Evolutionary conservation across 2,888 invertebrate species (phyloP), one percentile per base, ranked within the genome.

Genomic region (Brachyptera risi): DNA sequence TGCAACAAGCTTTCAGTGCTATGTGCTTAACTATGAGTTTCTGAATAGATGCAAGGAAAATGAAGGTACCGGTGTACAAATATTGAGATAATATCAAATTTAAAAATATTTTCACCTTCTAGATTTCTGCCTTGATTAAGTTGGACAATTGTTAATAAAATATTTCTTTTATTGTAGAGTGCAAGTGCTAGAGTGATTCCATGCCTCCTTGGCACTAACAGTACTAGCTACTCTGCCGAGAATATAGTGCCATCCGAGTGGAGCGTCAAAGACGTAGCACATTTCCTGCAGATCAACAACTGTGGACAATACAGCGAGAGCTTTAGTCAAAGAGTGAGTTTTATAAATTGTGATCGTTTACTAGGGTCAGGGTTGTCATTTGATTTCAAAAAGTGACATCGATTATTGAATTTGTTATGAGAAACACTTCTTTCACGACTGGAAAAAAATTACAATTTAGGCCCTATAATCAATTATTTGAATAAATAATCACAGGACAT

Each of bases 211-310:
- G 31, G n/a, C n/a, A n/a, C n/a, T n/a, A n/a, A n/a, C n/a, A n/a
- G n/a, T n/a, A n/a, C n/a, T n/a, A n/a, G n/a, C n/a, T n/a, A n/a
- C n/a, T n/a, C n/a, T n/a, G n/a, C 31, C 7, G 31, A 11, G 31
- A 31, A 31, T 5, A 5, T 31, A 11, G 31, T 7, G 11, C 31
- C 31, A 31, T 31, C 31, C 31, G 11, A 31, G 31, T 31, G 96
- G 96, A 88, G 85, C 65, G 83, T 89, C 0, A 81, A 83, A 67
- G 94, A 96, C 73, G 96, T 96, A 7, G 90, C 90, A 21, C 88
- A 91, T 74, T 96, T 96, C 78, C 82, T 96, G 56, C 84, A 89
- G 51, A 87, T 91, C 49, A 96, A 96, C 73, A 95, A 95, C 73
- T 84, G 83, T 72, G 80, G 79, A 11, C 31, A 31, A 11, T 31